Base-by-base conservation (phyloP, 2,888 invertebrate species). In the Pediacus dermestoides region DNA sequence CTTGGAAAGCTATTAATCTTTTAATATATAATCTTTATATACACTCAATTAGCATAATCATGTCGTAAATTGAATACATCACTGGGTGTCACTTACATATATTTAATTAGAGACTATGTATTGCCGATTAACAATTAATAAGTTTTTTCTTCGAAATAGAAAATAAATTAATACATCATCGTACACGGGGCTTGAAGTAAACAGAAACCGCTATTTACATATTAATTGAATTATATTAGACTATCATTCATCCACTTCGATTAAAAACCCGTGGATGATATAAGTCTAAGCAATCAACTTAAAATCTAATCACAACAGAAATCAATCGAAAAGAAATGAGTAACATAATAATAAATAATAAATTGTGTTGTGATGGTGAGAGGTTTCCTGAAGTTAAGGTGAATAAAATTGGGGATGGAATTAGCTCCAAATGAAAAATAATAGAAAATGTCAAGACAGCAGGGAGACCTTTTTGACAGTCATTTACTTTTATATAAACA, bases 401-500 rank as follows among this genome's bases (percentile, higher is more conserved):
- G n/a, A n/a, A n/a, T n/a, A n/a, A n/a, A n/a, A n/a, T n/a, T n/a
- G n/a, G n/a, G n/a, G n/a, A n/a, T n/a, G n/a, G n/a, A n/a, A n/a
- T n/a, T n/a, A n/a, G n/a, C n/a, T n/a, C n/a, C 6, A 18, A 7
- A 18, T 18, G 21, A n/a, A 18, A 18, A 18, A 18, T 18, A 18
- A 18, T 18, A 18, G 21, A 18, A 6, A 18, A 18, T n/a, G n/a
- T n/a, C 21, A 18, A 7, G 21, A 18, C 21, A 6, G n/a, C n/a
- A n/a, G 21, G 21, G n/a, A 33, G 33, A 41, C 36, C n/a, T 54
- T 56, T 48, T 47, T 50, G 53, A 56, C 54, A 56, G 54, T 56
- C 54, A 56, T 56, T 55, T 56, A 61, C 61, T 63, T 63, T 60
- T 58, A 59, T 63, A 25, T 23, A 14, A 28, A 48, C 43, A 45